phyloP scores from a whole-genome alignment of 2,888 invertebrate species.

The Crioceris asparagi region DNA sequence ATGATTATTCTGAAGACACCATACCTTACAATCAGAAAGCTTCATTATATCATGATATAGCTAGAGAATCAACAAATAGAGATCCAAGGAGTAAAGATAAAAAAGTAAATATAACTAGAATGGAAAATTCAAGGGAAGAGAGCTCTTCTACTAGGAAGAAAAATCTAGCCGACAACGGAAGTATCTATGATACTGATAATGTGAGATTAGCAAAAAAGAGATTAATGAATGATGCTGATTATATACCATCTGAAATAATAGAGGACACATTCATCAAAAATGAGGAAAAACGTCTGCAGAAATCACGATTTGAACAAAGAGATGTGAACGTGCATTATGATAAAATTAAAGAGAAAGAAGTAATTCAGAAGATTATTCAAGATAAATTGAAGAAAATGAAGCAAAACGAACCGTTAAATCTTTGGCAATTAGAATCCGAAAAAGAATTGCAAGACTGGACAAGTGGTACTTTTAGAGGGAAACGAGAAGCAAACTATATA shows the following conservation, averaged over 20 bases:
- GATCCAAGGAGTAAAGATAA: constrained; percentile 32
- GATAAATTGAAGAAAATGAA: constrained; percentile 19
- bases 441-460: constrained; percentile 41
- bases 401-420: constrained; percentile 29
- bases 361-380: constrained; percentile 29
- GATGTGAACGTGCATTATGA: constrained; percentile 33
- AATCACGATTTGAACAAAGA: constrained; percentile 35
- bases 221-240: constrained; percentile 33
- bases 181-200: constrained; percentile 32
- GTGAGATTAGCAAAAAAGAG: constrained; percentile 32
- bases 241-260: constrained; percentile 35
- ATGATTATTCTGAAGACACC: constrained; percentile 23
- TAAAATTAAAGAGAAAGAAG: constrained; percentile 31
- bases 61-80: constrained; percentile 21
- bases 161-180: not conserved
- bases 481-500: constrained; percentile 25
- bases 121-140: constrained; percentile 4
- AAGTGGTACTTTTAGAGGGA: constrained; percentile 31
- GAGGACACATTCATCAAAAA: constrained; percentile 36
- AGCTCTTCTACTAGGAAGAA: constrained; percentile 2
- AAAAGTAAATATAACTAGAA: constrained; percentile 14
- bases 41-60: no score
- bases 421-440: constrained; percentile 49
- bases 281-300: constrained; percentile 31
- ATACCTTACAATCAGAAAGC: constrained; percentile 26